Percentiles rank a stretch among this genome's conserved stretches.
Evolutionary conservation across 2,113 vertebrate genomes (phyloP).

Genomic region (Scortum barcoo): DNA sequence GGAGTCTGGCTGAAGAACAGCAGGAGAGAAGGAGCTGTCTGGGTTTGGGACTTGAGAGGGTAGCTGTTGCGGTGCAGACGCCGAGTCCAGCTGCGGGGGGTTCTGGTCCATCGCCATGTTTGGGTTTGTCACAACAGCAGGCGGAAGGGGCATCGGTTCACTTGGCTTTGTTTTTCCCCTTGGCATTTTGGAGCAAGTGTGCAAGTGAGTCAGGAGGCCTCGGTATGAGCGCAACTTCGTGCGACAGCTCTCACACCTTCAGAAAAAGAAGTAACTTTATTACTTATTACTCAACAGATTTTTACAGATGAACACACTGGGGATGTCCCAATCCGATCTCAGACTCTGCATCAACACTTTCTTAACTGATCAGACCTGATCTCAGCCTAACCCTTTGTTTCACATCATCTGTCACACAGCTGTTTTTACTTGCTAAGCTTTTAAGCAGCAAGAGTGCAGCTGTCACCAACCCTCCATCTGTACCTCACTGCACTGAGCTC

Average conservation of each 20-base stretch:
- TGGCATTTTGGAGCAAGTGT: conserved; percentile 91
- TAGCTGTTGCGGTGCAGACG: neutral
- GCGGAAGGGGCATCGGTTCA: neutral
- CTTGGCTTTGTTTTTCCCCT: conserved; percentile 77
- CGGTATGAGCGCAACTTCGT: conserved; percentile 92
- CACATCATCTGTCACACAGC: too few species aligned
- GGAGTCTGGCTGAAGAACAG: neutral
- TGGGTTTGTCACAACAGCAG: neutral
- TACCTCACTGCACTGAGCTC: too few species aligned
- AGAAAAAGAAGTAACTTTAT: neutral
- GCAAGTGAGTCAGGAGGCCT: conserved; percentile 95
- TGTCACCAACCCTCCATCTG: too few species aligned
- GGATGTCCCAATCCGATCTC: too few species aligned
- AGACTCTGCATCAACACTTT: too few species aligned
- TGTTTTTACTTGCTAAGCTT: too few species aligned
- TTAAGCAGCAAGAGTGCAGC: too few species aligned
- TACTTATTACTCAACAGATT: too few species aligned
- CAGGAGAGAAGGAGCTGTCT: neutral
- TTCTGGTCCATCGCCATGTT: conserved; percentile 15
- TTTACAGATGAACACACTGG: too few species aligned
- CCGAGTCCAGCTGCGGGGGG: neutral
- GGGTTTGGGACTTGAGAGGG: neutral
- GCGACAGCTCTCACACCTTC: conserved; percentile 94
- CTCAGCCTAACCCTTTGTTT: too few species aligned
- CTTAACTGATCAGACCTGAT: too few species aligned